Evolutionary conservation across 2,888 invertebrate species (phyloP), one percentile per base, ranked within the genome.

Genomic region (Abrostola tripartita): DNA sequence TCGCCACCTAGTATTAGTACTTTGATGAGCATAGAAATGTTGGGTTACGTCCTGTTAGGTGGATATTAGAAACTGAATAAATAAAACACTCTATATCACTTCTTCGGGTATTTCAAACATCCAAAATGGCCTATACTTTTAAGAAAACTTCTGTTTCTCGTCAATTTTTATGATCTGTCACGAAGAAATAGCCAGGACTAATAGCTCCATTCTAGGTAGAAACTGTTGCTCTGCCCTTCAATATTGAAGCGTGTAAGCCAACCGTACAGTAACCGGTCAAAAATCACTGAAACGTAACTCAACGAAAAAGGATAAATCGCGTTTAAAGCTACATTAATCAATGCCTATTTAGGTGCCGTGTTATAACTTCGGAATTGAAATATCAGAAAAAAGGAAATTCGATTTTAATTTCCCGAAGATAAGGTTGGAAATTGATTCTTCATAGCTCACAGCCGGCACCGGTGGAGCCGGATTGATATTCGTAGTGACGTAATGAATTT

Each of bases 361-460:
- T 44, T 38, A 40, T 37, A 37, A 5, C 12, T 36, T 56, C 9
- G 35, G 6, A 40, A 58, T 24, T 24, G 24, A 24, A 24, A 24
- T 24, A 56, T 40, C 47, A 6, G 52, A 37, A 52, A 62, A 71
- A 58, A 61, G 60, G 44, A 65, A 64, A 68, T 62, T 52, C 59
- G 57, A 67, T 69, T 72, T 67, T 72, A 66, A 72, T 67, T 65
- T 67, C 67, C 67, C 55, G 37, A 2, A 40, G 64, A 69, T 72
- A 72, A 67, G 67, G 52, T 8, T 59, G 57, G 41, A 54, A 62
- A 72, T 69, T 69, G 66, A 67, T 68, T 64, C 49, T 54, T 61
- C 44, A 50, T 54, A 24, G 9, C 11, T 49, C 53, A 38, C 64
- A 61, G 54, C 64, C 52, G 47, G 53, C 41, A 24, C 42, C 7